Evolutionary conservation across 2,797 vertebrate genomes (phyloP).

Genomic region (Malurus splendens): DNA sequence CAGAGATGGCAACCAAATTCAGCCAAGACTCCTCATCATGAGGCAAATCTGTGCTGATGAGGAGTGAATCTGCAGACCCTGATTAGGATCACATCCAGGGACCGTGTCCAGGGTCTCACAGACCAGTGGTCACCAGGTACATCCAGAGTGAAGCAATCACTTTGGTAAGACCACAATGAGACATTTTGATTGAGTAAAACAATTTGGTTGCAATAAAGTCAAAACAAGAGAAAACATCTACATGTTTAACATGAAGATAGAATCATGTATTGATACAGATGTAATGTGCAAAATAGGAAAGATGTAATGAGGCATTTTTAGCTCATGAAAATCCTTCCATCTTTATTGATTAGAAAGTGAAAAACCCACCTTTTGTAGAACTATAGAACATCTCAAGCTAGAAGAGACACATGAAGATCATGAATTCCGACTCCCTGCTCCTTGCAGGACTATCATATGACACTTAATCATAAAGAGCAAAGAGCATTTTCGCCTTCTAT

Average conservation of each 20-base stretch:
- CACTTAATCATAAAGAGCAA: not conserved
- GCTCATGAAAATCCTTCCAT: not conserved
- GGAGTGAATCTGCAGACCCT: not conserved
- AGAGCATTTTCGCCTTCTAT: not conserved
- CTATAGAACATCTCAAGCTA: not conserved
- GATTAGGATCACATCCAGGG: not conserved
- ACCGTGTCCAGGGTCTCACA: not conserved
- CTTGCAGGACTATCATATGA: not conserved
- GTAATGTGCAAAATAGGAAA: not conserved
- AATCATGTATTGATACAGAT: not conserved
- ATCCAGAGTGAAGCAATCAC: not conserved
- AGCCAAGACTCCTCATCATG: not conserved
- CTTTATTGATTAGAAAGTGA: not conserved
- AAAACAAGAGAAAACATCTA: not conserved
- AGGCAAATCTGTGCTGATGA: not conserved
- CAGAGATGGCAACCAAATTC: not conserved
- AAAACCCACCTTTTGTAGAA: not conserved
- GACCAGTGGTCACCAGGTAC: not conserved
- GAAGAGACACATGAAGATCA: not conserved
- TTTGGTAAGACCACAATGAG: not conserved
- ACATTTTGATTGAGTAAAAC: not conserved
- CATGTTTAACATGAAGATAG: not conserved
- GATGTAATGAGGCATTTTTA: not conserved
- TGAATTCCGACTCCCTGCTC: not conserved
- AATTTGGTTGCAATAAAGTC: not conserved